Conservation (phyloP, 2,113 vertebrate species). For the Rallus limicola region DNA sequence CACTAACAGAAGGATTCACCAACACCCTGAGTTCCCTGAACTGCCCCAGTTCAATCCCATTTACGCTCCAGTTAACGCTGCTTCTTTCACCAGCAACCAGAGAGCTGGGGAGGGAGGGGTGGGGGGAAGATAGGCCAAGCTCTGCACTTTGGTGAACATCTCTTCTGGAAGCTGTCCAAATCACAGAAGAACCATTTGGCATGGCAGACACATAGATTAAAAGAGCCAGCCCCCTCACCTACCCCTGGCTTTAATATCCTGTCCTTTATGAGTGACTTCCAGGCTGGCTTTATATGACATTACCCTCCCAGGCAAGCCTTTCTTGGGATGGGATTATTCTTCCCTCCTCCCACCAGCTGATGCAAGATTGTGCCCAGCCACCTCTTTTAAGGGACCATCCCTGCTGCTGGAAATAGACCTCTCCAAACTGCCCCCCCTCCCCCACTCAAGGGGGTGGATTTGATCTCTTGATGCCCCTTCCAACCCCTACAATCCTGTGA, state of each 20-base stretch:
- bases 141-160: neutral
- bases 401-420: neutral
- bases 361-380: neutral
- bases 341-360: neutral
- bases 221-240: slow-evolving; percentile 3
- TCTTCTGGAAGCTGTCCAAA: slow-evolving; percentile 43
- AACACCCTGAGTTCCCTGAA: neutral
- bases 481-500: too few relatives aligned
- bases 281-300: slow-evolving; percentile 55
- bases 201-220: slow-evolving; percentile 65
- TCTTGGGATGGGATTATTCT: slow-evolving; percentile 47
- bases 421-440: neutral
- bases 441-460: too few relatives aligned
- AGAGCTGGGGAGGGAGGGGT: too few relatives aligned
- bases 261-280: slow-evolving; percentile 70
- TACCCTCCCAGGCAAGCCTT: slow-evolving; percentile 37
- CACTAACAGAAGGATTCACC: neutral
- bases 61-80: neutral
- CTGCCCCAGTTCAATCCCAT: neutral
- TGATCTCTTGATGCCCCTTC: too few relatives aligned
- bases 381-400: neutral
- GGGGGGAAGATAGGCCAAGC: neutral
- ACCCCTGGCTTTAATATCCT: slow-evolving; percentile 71
- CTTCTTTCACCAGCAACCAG: neutral
- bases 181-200: slow-evolving; percentile 56